Evolutionary conservation across 2,113 vertebrate genomes (phyloP).

Genomic region (Ophiodon elongatus): DNA sequence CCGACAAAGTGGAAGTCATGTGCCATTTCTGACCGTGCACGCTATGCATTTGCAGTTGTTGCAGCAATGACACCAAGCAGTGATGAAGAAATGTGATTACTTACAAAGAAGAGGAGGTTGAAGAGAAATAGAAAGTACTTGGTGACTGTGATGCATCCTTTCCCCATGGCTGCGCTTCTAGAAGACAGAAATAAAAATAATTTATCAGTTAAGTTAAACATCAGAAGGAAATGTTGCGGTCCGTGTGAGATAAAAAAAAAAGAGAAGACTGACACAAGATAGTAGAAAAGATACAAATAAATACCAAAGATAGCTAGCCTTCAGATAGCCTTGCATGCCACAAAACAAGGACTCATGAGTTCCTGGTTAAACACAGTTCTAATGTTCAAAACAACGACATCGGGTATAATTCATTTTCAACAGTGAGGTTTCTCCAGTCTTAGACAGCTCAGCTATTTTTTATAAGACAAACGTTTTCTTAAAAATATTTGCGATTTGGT

Average conservation of each 20-base stretch:
- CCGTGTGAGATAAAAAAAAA: neutral
- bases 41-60: neutral
- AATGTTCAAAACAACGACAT: constrained; percentile 49
- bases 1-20: constrained; percentile 4
- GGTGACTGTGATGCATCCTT: constrained; percentile 91
- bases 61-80: neutral
- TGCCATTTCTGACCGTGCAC: neutral
- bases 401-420: constrained; percentile 30
- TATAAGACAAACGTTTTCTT: constrained; percentile 16
- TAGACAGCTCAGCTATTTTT: constrained; percentile 26
- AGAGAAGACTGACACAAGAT: constrained; percentile 17
- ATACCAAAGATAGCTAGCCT: constrained; percentile 6
- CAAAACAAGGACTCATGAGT: constrained; percentile 26
- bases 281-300: constrained; percentile 22
- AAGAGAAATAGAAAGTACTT: constrained; percentile 98
- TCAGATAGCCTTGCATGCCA: neutral
- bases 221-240: neutral
- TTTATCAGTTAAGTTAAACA: constrained; percentile 10
- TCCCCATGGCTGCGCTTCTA: constrained; percentile 78
- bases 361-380: constrained; percentile 44
- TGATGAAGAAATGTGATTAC: constrained; percentile 67
- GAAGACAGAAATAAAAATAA: constrained; percentile 42
- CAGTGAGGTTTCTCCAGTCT: constrained; percentile 16
- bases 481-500: constrained; percentile 20
- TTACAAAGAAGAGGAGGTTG: constrained; percentile 97